Evolutionary conservation across 2,797 vertebrate species (phyloP).

Genomic region (Philypnodon macrostomus): DNA sequence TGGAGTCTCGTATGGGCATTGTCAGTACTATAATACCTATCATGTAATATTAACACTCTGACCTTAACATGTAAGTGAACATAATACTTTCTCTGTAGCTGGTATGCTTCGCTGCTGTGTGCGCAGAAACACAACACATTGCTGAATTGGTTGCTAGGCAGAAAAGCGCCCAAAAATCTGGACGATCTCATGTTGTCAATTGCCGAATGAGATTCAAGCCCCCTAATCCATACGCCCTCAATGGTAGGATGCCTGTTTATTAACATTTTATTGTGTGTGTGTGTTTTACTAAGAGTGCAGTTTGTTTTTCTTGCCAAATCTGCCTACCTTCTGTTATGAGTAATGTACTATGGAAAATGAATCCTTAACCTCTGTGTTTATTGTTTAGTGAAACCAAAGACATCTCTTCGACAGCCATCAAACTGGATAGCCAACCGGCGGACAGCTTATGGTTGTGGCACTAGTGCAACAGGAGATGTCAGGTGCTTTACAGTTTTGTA

Average conservation of each 20-base stretch:
- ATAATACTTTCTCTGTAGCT: slow-evolving; percentile 51
- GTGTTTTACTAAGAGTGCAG: not conserved
- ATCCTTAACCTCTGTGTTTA: not conserved
- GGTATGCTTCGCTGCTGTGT: slow-evolving; percentile 82
- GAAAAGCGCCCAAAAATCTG: slow-evolving; percentile 80
- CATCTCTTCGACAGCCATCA: slow-evolving; percentile 83
- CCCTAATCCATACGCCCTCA: slow-evolving; percentile 72
- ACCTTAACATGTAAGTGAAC: not conserved
- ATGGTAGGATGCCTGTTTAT: slow-evolving; percentile 66
- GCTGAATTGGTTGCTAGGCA: slow-evolving; percentile 88
- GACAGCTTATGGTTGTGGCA: slow-evolving; percentile 40
- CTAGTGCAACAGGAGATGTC: slow-evolving; percentile 52
- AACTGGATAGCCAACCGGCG: slow-evolving; percentile 15
- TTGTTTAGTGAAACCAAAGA: slow-evolving; percentile 78
- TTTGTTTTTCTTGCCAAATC: no score
- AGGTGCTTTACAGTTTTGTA: slow-evolving; percentile 20
- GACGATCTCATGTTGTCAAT: slow-evolving; percentile 79
- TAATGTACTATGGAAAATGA: not conserved
- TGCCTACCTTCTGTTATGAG: no score
- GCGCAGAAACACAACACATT: slow-evolving; percentile 82
- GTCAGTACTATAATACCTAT: slow-evolving; percentile 79
- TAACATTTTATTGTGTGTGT: not conserved
- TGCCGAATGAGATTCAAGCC: slow-evolving; percentile 86
- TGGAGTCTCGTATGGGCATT: slow-evolving; percentile 79
- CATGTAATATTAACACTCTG: not conserved